Percentiles rank a stretch among this genome's conserved stretches.
phyloP scores from a whole-genome alignment of 2,797 vertebrate species.

The Tadarida brasiliensis region DNA sequence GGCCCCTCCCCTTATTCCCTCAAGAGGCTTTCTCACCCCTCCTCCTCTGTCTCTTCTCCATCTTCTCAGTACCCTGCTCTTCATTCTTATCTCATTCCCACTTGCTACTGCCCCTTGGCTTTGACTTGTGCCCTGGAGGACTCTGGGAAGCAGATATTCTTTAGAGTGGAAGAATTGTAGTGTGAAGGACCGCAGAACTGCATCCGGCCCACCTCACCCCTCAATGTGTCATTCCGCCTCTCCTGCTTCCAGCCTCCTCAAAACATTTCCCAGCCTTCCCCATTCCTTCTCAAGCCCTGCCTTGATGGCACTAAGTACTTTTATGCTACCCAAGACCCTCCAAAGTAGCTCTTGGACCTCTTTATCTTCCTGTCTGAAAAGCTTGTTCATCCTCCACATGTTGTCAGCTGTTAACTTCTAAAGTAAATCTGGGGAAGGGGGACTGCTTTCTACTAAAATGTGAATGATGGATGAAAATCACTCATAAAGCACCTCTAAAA shows the following conservation, averaged over 20 bases:
- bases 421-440: background rate
- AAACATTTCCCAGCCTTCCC: background rate
- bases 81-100: background rate
- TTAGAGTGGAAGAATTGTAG: background rate
- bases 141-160: background rate
- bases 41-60: background rate
- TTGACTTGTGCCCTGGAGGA: background rate
- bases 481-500: background rate
- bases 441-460: background rate
- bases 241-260: background rate
- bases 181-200: background rate
- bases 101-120: background rate
- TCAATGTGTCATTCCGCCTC: background rate
- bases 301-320: background rate
- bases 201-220: accelerated
- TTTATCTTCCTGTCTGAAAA: background rate
- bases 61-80: background rate
- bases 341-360: background rate
- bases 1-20: background rate
- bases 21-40: background rate
- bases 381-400: background rate
- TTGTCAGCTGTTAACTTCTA: background rate
- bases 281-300: background rate
- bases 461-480: background rate
- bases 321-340: background rate